Evolutionary conservation across 2,888 invertebrate genomes (phyloP), one percentile per base, ranked within the genome.

Genomic region (Folsomia manolachei): DNA sequence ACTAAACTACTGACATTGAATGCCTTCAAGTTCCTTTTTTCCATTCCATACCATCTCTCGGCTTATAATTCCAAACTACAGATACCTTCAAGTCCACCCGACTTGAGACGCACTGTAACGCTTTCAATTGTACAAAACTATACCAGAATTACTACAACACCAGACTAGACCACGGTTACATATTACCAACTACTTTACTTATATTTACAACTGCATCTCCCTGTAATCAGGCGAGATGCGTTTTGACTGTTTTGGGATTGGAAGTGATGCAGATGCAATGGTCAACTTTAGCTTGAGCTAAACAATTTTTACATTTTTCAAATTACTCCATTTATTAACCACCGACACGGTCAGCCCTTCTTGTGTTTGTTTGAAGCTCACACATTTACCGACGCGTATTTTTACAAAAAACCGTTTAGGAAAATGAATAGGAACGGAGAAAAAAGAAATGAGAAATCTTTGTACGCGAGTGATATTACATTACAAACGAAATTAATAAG

Each of bases 261-360:
- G 39, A 39, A 39, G 14, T 39, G 24, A 26, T 27, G 18, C 39
- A 25, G 19, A 39, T 25, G 26, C 60, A 19, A 61, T 63, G 66
- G 70, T 63, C 53, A 18, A 61, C 60, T 60, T 60, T n/a, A n/a
- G n/a, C n/a, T n/a, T n/a, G n/a, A 71, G 62, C n/a, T 51, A 51
- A 39, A 39, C 39, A 39, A 39, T 39, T 39, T 39, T 39, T 39
- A 39, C 39, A 39, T 14, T 39, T 39, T 39, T 39, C 39, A 39
- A 39, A 39, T 39, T 39, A 39, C 39, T 39, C 4, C 39, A 39
- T 39, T 14, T 39, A 39, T 39, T 39, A 39, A 39, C 39, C 39
- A 14, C 39, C 14, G 39, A 39, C 39, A n/a, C n/a, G n/a, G n/a
- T 39, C 14, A 39, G 39, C 39, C 39, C 39, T 39, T 39, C 39